A percentile compares a stretch with the other conserved stretches of the same genome.
Evolutionary conservation across 2,113 vertebrate genomes (phyloP).

Genomic region (Pseudopodoces humilis): DNA sequence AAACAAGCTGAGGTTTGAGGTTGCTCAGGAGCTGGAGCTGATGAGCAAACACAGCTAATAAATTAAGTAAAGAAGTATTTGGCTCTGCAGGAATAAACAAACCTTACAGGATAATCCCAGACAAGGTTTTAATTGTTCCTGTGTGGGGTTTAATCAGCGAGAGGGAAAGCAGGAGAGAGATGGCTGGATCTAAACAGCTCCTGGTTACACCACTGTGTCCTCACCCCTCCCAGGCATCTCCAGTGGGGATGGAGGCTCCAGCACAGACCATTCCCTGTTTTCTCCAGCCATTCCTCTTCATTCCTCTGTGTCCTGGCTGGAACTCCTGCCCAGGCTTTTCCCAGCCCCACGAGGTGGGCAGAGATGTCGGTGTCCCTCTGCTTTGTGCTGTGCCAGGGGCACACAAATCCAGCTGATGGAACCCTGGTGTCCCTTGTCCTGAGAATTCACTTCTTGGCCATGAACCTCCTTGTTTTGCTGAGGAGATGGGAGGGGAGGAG

Average conservation of each 20-base stretch:
- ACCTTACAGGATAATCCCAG: not conserved
- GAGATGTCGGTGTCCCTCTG: fast-evolving
- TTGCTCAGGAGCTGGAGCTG: not conserved
- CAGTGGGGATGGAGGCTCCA: not conserved
- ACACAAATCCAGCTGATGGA: not conserved
- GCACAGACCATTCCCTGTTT: not conserved
- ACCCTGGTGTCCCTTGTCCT: not conserved
- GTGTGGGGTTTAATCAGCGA: not conserved
- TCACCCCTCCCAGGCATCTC: not conserved
- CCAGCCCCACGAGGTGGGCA: fast-evolving
- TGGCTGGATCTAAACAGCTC: not conserved
- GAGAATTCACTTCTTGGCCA: not conserved
- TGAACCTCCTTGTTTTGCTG: not conserved
- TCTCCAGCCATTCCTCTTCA: not conserved
- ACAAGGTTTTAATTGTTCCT: not conserved
- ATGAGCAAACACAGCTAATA: conserved; percentile 16
- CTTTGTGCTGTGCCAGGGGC: not conserved
- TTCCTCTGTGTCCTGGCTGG: not conserved
- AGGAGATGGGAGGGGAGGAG: not conserved
- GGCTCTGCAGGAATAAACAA: not conserved
- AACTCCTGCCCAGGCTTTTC: not conserved
- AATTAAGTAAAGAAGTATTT: not conserved
- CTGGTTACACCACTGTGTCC: fast-evolving
- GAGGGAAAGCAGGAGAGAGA: not conserved
- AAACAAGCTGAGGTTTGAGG: not conserved